Conservation (phyloP, 2,888 invertebrate species). For the Laspeyria flexula region DNA sequence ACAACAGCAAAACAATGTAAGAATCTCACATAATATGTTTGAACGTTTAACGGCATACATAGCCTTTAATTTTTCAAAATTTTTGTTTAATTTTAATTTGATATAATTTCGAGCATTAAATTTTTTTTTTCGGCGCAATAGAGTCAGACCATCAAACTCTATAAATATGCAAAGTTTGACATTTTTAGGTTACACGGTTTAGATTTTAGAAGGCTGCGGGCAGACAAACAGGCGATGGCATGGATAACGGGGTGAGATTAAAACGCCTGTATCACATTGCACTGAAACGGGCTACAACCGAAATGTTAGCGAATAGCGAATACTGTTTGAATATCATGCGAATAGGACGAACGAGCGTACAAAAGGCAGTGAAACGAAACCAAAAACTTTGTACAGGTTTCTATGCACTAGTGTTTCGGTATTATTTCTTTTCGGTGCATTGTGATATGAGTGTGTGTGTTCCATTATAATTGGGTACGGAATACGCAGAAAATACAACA, state of each 20-base stretch:
- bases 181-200: constrained; percentile 26
- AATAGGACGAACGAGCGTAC: constrained; percentile 5
- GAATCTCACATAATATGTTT: too few species aligned
- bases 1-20: constrained; percentile 76
- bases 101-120: not conserved
- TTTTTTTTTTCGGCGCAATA: constrained; percentile 9
- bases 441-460: constrained; percentile 11
- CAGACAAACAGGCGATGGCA: constrained; percentile 11
- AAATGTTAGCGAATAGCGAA: constrained; percentile 14
- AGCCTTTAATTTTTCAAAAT: not conserved
- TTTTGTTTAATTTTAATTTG: not conserved
- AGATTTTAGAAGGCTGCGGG: constrained; percentile 22
- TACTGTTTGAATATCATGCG: constrained; percentile 6
- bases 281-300: constrained; percentile 5
- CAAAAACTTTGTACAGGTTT: constrained; percentile 4
- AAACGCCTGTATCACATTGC: constrained; percentile 8
- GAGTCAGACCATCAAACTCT: constrained; percentile 20
- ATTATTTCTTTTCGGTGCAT: constrained; percentile 10
- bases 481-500: constrained; percentile 14
- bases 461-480: constrained; percentile 13
- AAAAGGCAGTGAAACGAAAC: constrained; percentile 1
- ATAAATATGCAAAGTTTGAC: constrained; percentile 22
- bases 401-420: constrained; percentile 13
- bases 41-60: not conserved
- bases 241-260: constrained; percentile 19